Evolutionary conservation across 2,888 invertebrate genomes (phyloP), one percentile per base, ranked within the genome.

Genomic region (Chouioia cunea): DNA sequence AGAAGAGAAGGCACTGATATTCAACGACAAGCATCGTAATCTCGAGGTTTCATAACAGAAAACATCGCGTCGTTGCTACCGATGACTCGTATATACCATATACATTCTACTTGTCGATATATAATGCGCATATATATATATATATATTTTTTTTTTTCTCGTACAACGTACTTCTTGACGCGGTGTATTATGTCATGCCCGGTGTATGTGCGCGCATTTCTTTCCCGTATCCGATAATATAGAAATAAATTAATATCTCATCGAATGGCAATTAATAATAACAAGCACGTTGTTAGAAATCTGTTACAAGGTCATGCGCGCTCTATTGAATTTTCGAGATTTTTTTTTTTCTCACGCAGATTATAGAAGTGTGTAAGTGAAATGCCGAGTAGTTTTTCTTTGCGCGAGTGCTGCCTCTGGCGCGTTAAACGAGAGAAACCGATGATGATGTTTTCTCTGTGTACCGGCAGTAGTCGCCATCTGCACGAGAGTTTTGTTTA

Each of bases 281-380:
- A 36, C 36, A 12, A 10, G 36, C 36, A 18, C 63, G 23, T 46
- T 52, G 8, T 43, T 60, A 65, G 65, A 73, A 73, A 73, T 73
- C 73, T 71, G 73, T 71, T 73, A 73, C 73, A 73, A 73, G 73
- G 73, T 73, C 69, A 73, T 71, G 70, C 71, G 71, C 71, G 71
- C n/a, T n/a, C n/a, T n/a, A n/a, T n/a, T 69, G 73, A 71, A 69
- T 65, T 52, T 54, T 56, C 63, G 43, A 23, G 43, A 22, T n/a
- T 16, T 65, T 36, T 46, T 18, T 22, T 23, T 63, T 27, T 58
- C 58, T 18, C 22, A 27, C 27, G 53, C 44, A 20, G 18, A 20
- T 22, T 2, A n/a, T n/a, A n/a, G n/a, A n/a, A n/a, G n/a, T n/a
- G n/a, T n/a, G n/a, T n/a, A n/a, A n/a, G n/a, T n/a, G n/a, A n/a